Percentiles rank a stretch among this genome's conserved stretches.
Evolutionary conservation across 2,888 invertebrate genomes (phyloP).

Genomic region (Julus scandinavius): DNA sequence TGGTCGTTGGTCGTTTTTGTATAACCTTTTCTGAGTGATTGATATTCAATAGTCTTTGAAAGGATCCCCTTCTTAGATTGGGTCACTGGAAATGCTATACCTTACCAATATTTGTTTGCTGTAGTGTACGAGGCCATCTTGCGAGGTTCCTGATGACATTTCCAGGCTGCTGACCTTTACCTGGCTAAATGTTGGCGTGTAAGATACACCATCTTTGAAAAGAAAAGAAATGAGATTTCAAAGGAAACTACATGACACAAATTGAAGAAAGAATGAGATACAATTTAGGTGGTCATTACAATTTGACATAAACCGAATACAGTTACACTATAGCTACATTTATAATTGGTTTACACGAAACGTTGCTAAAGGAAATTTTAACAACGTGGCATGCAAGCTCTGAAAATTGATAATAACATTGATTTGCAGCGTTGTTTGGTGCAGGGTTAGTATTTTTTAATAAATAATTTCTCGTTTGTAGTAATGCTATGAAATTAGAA

Average conservation of each 20-base stretch:
- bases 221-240: slow-evolving; percentile 14
- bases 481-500: background rate
- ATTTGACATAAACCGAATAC: background rate
- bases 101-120: background rate
- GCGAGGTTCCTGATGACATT: background rate
- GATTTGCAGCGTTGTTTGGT: background rate
- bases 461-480: background rate
- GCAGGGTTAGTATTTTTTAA: background rate
- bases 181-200: slow-evolving; percentile 5
- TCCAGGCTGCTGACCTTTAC: slow-evolving; percentile 29
- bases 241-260: slow-evolving; percentile 5
- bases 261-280: slow-evolving; percentile 20
- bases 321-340: background rate
- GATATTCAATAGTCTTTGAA: slow-evolving; percentile 14
- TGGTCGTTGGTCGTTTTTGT: slow-evolving; percentile 16
- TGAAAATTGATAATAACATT: slow-evolving; percentile 9
- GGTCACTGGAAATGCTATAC: slow-evolving; percentile 15
- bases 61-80: slow-evolving; percentile 23
- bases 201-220: background rate
- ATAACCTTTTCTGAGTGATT: slow-evolving; percentile 29
- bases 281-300: slow-evolving; percentile 25
- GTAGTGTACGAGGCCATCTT: background rate
- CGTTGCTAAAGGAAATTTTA: background rate
- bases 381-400: background rate
- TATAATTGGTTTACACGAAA: background rate